Base-by-base conservation (phyloP, 2,113 vertebrate species). In the Limnothrissa miodon region DNA sequence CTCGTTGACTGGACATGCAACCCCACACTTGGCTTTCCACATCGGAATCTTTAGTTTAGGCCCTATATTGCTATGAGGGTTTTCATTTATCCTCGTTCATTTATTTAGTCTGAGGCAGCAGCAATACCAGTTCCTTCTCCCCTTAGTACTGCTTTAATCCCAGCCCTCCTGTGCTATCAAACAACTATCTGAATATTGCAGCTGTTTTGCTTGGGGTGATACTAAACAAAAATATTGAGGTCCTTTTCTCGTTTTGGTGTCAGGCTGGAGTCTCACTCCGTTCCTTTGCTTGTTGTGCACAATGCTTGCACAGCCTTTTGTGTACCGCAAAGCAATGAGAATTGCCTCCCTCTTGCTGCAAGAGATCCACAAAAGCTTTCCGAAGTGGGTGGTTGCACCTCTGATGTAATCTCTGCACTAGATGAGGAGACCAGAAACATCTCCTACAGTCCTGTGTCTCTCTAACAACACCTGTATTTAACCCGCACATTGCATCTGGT, bases 401-500 rank as follows among this genome's bases (percentile, higher is more conserved):
- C 23, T 74, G 56, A 70, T 44, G 59, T 45, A 82, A 74, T 33
- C n/a, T 42, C 56, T 74, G 4, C 15, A 36, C 59, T 8, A 66
- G 25, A 66, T 25, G 13, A 66, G 59, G n/a, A 66, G 59, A 25
- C 66, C 10, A 0, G 66, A 39, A 36, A 74, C 66, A 13, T 74
- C 29, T 11, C 29, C 29, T 74, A 33, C 29, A 13, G 15, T 74
- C 29, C 10, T 74, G 66, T 10, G 66, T 36, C 29, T 74, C 25
- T 15, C 66, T 17, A 62, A 74, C 25, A 21, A 74, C 59, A 78
- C 74, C 59, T 74, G 81, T 44, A 74, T 45, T n/a, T 83, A 79
- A 78, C 82, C 66, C 80, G 45, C 15, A 45, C 19, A 39, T 29
- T 83, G 46, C 80, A 86, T 85, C 84, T 79, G 42, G 21, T 11